These are phyloP conservation scores for Microcebus tavaratra DNA, from an alignment of 2,113 vertebrate species.

Conservation along the genomic window DNA sequence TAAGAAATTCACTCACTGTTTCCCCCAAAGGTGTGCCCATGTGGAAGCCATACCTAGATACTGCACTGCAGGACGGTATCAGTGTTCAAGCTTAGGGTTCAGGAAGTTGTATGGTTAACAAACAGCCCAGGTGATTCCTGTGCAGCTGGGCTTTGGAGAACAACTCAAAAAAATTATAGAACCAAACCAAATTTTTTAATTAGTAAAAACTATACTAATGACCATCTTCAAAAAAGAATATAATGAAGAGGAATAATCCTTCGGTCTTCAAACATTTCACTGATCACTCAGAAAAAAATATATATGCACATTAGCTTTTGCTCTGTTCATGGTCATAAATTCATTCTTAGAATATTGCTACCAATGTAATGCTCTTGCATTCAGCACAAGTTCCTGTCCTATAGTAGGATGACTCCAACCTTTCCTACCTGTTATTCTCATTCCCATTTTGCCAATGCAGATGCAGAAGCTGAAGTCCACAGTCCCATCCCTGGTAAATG, in stretches of 20 bases:
- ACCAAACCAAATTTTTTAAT: neutral
- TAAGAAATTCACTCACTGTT: neutral
- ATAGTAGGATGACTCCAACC: neutral
- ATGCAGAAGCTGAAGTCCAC: neutral
- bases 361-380: neutral
- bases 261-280: constrained; percentile 6
- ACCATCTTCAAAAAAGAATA: neutral
- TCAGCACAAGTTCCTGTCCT: neutral
- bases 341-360: neutral
- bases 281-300: neutral
- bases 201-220: neutral
- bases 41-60: neutral
- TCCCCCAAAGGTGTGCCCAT: neutral
- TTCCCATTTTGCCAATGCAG: neutral
- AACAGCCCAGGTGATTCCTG: neutral
- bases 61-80: neutral
- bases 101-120: neutral
- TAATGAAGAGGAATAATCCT: neutral
- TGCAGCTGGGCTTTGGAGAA: neutral
- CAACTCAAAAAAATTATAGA: neutral
- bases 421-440: neutral
- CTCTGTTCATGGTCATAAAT: neutral
- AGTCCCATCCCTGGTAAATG: neutral
- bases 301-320: neutral
- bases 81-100: neutral